Conservation (phyloP, 1,140 invertebrate species). For the Apis florea region DNA sequence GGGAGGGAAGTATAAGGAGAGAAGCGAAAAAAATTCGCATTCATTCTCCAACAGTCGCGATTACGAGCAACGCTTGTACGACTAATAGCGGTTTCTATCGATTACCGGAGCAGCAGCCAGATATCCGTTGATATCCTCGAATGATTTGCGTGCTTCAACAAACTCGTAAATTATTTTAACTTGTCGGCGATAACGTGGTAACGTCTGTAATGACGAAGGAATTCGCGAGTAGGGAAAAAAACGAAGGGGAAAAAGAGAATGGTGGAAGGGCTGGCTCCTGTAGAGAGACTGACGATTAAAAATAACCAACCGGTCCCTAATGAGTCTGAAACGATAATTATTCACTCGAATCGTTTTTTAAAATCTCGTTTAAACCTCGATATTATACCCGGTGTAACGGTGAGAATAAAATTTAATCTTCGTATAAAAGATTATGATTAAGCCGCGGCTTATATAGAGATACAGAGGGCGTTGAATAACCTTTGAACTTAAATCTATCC, state of each 20-base stretch:
- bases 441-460: background rate
- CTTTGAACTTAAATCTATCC: background rate
- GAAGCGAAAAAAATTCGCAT: background rate
- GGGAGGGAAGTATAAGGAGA: too few species aligned
- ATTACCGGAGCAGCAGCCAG: background rate
- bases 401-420: background rate
- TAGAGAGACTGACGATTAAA: conserved; percentile 21
- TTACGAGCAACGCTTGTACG: conserved; percentile 7
- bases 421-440: background rate
- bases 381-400: too few species aligned
- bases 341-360: background rate
- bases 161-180: conserved; percentile 21
- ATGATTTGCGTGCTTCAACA: conserved; percentile 3
- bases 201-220: background rate
- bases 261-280: background rate
- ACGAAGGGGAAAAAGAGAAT: too few species aligned
- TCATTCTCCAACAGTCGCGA: background rate
- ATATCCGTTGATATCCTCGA: conserved; percentile 10
- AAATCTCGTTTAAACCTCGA: background rate
- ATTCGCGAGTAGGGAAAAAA: background rate
- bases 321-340: background rate
- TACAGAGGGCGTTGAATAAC: background rate
- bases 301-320: background rate
- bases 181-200: background rate
- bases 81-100: background rate